Percentiles rank a stretch among this genome's conserved stretches.
Evolutionary conservation across 2,113 vertebrate genomes (phyloP).

Genomic region (Indri indri): DNA sequence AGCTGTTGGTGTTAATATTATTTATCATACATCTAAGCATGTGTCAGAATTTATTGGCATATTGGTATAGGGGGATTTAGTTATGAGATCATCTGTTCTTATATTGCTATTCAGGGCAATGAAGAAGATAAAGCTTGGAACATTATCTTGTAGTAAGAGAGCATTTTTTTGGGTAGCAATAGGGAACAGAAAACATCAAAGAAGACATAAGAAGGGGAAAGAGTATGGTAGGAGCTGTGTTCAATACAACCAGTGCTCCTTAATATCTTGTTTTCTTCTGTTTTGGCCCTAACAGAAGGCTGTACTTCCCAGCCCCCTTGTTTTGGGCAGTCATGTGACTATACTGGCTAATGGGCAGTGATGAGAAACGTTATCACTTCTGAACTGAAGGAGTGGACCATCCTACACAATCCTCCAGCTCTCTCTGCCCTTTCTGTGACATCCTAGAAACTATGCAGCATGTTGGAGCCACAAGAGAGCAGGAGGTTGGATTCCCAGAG

Average conservation of each 20-base stretch:
- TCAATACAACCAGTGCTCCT: neutral
- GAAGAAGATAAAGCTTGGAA: neutral
- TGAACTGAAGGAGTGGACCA: neutral
- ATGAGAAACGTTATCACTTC: neutral
- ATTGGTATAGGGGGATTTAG: neutral
- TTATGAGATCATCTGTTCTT: neutral
- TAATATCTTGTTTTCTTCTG: neutral
- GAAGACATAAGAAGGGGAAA: neutral
- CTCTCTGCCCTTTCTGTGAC: neutral
- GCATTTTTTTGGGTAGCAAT: neutral
- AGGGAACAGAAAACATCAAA: neutral
- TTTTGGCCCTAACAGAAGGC: neutral
- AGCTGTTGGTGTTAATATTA: neutral
- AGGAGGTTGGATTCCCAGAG: neutral
- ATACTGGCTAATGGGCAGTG: neutral
- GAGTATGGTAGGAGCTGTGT: neutral
- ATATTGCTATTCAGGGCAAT: neutral
- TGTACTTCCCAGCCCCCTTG: neutral
- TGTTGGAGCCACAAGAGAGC: neutral
- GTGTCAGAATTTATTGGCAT: neutral
- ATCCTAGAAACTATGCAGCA: neutral
- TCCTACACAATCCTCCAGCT: too few species aligned
- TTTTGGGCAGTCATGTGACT: neutral
- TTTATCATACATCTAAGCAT: neutral
- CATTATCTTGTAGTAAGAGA: neutral